Percentiles rank a stretch among this genome's conserved stretches.
Evolutionary conservation across 2,797 vertebrate genomes (phyloP).

Genomic region (Myiothlypis chrysogaster): DNA sequence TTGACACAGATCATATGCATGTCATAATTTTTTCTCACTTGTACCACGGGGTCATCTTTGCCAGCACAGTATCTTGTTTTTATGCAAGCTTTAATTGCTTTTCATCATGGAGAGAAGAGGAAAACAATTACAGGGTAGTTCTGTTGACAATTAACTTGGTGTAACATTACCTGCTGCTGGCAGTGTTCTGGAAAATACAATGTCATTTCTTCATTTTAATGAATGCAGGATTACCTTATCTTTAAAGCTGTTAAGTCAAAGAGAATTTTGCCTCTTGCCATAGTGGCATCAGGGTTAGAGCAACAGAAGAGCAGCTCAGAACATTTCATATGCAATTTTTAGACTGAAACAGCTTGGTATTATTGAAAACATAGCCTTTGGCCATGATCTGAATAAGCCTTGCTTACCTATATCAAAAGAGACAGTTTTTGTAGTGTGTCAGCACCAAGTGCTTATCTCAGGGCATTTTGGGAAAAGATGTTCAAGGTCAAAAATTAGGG

Average conservation of each 20-base stretch:
- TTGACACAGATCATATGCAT: not conserved
- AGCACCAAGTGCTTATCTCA: not conserved
- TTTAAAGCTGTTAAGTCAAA: not conserved
- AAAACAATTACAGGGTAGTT: not conserved
- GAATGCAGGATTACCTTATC: not conserved
- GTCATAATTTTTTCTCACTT: not conserved
- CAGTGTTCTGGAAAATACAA: not conserved
- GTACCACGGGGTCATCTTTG: not conserved
- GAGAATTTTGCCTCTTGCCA: not conserved
- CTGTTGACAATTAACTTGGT: not conserved
- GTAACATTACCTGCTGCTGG: not conserved
- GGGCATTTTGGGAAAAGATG: not conserved
- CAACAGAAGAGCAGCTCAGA: not conserved
- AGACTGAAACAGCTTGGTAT: not conserved
- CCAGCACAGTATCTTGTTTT: not conserved
- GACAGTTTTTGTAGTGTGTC: not conserved
- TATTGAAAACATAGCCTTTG: not conserved
- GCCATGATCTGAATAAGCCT: not conserved
- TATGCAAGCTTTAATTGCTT: not conserved
- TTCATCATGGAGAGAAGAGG: not conserved
- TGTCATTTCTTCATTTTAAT: not conserved
- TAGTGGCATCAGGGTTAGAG: not conserved
- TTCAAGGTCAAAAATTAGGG: not conserved
- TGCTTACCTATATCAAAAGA: not conserved
- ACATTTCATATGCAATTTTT: not conserved